Evolutionary conservation across 30 jellyfish, hydroid and myxozoan species (phyloP).

Genomic region (Pelagia noctiluca): DNA sequence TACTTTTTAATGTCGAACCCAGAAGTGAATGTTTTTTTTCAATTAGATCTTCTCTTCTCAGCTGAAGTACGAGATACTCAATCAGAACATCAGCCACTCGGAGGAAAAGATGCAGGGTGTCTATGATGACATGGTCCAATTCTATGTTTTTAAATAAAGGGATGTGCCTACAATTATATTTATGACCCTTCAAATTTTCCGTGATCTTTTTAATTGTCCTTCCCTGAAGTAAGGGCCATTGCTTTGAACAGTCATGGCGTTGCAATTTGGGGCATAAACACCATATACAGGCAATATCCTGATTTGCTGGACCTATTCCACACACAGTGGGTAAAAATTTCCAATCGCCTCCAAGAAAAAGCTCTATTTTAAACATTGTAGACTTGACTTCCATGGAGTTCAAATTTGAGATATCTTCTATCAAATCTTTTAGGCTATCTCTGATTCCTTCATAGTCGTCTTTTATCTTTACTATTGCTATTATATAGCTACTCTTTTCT

Average conservation of each 20-base stretch:
- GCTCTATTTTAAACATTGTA: background rate
- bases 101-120: constrained; percentile 44
- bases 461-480: constrained; percentile 19
- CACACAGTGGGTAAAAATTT: constrained; percentile 40
- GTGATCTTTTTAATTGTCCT: constrained; percentile 17
- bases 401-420: constrained; percentile 5
- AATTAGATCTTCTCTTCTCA: constrained; percentile 24
- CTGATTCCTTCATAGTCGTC: background rate
- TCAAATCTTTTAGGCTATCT: constrained; percentile 19
- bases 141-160: constrained; percentile 33
- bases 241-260: background rate
- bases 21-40: constrained; percentile 8
- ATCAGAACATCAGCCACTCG: constrained; percentile 48
- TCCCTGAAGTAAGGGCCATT: constrained; percentile 16
- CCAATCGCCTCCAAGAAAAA: too few relatives aligned
- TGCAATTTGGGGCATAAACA: constrained; percentile 6
- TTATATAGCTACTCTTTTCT: constrained; percentile 6
- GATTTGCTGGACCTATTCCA: constrained; percentile 39
- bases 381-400: constrained; percentile 18
- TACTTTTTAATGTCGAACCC: constrained; percentile 5
- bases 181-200: constrained; percentile 1
- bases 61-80: constrained; percentile 6
- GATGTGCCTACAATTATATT: constrained; percentile 4
- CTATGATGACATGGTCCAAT: constrained; percentile 36
- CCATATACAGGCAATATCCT: constrained; percentile 9